Base-by-base conservation (phyloP, 2,797 vertebrate species). In the Sebastes iracundus region DNA sequence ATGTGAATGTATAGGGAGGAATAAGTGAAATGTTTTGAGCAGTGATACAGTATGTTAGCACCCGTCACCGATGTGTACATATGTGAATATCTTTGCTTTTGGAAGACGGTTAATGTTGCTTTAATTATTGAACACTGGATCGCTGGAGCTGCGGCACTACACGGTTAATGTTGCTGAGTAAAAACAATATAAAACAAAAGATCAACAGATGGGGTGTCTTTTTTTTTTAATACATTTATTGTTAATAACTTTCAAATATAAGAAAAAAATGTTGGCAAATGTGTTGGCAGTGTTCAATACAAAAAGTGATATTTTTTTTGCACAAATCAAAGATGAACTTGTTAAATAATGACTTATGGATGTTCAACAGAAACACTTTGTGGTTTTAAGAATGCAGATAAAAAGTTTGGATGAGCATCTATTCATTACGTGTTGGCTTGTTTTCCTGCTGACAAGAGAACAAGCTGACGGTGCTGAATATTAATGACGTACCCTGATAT, bases 181-280 rank as follows among this genome's bases (percentile, higher is more conserved):
- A 80, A 64, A 82, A 59, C 6, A 30, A 20, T 7, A 30, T 20
- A 28, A 73, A 66, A 69, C 25, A 74, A 61, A 23, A 64, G 2
- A 81, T 49, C 30, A 23, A 6, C 73, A 60, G n/a, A 2, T 27
- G 13, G 1, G 3, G 2, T 72, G 38, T 71, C 4, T 70, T 59
- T 80, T 2, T 72, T 76, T 83, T 84, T 83, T 4, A 58, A 77
- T 83, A 93, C 92, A 93, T 95, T 93, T 94, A 94, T 93, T 95
- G 80, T 91, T 93, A 79, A 88, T 85, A 82, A 77, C 55, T 83
- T 88, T 85, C 62, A 90, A 83, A 86, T 84, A 72, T 91, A 89
- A 91, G 78, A 85, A 85, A 91, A 70, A 83, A 77, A 87, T 28
- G 81, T 80, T 90, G 77, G 76, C 46, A 91, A 69, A 84, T 64